phyloP scores from a whole-genome alignment of 2,797 vertebrate genomes.

The Paguma larvata region DNA sequence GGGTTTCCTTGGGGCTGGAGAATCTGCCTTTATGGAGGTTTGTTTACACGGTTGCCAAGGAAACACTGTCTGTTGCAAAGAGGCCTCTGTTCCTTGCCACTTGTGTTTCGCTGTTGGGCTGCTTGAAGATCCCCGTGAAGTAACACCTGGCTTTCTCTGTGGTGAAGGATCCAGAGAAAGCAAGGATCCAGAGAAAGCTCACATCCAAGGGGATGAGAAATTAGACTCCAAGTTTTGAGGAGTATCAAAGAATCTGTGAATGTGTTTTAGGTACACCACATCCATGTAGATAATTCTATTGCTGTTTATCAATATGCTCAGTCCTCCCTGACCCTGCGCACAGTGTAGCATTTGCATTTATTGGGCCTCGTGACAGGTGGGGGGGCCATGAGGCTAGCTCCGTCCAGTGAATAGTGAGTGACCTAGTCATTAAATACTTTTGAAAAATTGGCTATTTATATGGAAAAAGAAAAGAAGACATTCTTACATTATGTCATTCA shows the following conservation, averaged over 20 bases:
- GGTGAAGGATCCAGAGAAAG: not conserved
- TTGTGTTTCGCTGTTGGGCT: not conserved
- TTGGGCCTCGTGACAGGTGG: not conserved
- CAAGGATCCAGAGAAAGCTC: not conserved
- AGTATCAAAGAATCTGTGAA: not conserved
- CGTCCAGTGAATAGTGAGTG: not conserved
- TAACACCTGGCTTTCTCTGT: not conserved
- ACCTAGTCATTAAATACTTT: not conserved
- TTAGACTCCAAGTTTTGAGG: not conserved
- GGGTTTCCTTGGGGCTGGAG: not conserved
- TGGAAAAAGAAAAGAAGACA: not conserved
- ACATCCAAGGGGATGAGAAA: not conserved
- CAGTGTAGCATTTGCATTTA: not conserved
- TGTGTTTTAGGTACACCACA: not conserved
- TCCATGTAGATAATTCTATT: not conserved
- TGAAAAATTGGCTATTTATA: not conserved
- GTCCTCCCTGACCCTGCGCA: not conserved
- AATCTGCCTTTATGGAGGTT: not conserved
- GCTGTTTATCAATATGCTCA: not conserved
- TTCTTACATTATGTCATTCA: not conserved
- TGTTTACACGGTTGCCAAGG: not conserved
- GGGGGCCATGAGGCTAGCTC: not conserved
- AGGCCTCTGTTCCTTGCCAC: not conserved
- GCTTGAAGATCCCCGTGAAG: not conserved
- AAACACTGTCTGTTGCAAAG: not conserved